Evolutionary conservation across 2,797 vertebrate genomes (phyloP), one percentile per base, ranked within the genome.

Genomic region (Pseudochirops cupreus): DNA sequence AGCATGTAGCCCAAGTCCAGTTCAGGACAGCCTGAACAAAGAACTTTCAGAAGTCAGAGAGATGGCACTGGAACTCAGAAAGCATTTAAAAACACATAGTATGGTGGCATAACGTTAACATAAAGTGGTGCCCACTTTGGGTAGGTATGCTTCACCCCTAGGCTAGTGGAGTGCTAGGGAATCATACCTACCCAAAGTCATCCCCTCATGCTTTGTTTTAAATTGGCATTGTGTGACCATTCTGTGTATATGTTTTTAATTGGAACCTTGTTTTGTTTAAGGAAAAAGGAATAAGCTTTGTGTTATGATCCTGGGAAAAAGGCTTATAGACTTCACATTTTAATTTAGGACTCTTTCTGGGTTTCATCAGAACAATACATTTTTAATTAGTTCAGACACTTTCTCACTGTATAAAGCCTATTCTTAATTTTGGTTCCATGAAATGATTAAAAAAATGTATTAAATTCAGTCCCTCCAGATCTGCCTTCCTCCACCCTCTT

Each of bases 271-370:
- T 62, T 95, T 91, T 56, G 21, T 92, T 53, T 95, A 33, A 98
- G 74, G 39, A 59, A 94, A 93, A 98, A 96, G 55, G n/a, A 52
- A 24, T 94, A 82, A 92, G 46, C 10, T 92, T 39, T 96, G 39
- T 97, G 50, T 93, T 96, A 94, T 26, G 94, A 94, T 74, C 93
- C 56, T 94, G 12, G 92, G 28, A 91, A 46, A 96, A 97, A 91
- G 94, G 90, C 94, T 96, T 97, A n/a, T 50, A 93, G 52, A 11
- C 90, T 93, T 95, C 96, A 18, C 46, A 82, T 96, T 96, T 97
- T 92, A 87, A 91, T 96, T 93, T 0, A 0, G 92, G 91, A 58
- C 28, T 93, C 1, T 95, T 91, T 95, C 90, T 97, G 55, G 58
- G 89, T 95, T 93, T 96, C 28, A 6, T 91, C 90, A 93, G 56